A percentile compares a stretch with the other conserved stretches of the same genome.
phyloP scores from a whole-genome alignment of 2,888 invertebrate species.

The Diogma glabrata region DNA sequence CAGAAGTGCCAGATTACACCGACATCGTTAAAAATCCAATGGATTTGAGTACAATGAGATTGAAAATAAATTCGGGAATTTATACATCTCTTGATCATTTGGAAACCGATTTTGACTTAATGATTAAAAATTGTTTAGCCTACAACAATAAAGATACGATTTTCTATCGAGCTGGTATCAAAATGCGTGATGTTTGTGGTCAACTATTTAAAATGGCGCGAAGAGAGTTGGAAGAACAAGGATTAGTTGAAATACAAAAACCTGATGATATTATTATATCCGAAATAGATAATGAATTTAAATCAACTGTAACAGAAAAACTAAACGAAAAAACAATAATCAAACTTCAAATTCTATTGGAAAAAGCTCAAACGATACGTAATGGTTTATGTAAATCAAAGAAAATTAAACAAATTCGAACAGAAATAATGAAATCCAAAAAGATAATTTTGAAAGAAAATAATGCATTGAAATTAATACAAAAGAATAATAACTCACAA shows the following conservation, averaged over 20 bases:
- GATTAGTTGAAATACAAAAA: constrained; percentile 29
- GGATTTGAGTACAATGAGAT: constrained; percentile 82
- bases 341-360: constrained; percentile 47
- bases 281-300: constrained; percentile 45
- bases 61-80: constrained; percentile 53
- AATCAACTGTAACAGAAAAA: constrained; percentile 31
- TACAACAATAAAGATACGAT: constrained; percentile 94
- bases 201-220: constrained; percentile 67
- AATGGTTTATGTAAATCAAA: constrained; percentile 46
- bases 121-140: constrained; percentile 89
- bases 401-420: constrained; percentile 44
- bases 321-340: constrained; percentile 31
- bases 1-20: constrained; percentile 83
- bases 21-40: constrained; percentile 75
- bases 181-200: constrained; percentile 81
- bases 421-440: constrained; percentile 45
- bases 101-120: constrained; percentile 84
- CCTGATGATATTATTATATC: constrained; percentile 41
- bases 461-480: constrained; percentile 15
- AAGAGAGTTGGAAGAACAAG: constrained; percentile 47
- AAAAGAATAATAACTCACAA: not conserved
- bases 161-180: constrained; percentile 80
- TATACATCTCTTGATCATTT: constrained; percentile 66
- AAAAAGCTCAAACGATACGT: constrained; percentile 48
- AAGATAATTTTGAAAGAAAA: constrained; percentile 32